Evolutionary conservation across 1,140 invertebrate species (phyloP).

Genomic region (Aphelenchoides fujianensis): DNA sequence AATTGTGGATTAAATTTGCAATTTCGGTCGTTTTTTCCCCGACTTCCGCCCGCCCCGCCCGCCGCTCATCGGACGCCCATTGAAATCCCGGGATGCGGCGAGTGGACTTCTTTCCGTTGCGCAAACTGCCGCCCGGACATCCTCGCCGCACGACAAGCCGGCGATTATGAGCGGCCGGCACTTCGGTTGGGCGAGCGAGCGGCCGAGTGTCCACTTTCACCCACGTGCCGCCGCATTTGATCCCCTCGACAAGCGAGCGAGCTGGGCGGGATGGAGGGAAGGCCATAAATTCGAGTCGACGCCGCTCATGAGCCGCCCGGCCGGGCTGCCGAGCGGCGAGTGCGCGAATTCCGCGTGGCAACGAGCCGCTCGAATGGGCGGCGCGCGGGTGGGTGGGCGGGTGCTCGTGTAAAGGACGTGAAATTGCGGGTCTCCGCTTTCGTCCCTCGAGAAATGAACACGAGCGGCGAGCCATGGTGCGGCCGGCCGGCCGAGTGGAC

Average conservation of each 20-base stretch:
- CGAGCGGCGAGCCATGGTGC: too few species aligned
- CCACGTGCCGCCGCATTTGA: too few species aligned
- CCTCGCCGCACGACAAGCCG: background rate
- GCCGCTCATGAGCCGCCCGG: too few species aligned
- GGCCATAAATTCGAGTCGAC: too few species aligned
- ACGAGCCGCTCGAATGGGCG: too few species aligned
- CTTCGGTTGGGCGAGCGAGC: background rate
- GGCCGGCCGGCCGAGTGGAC: background rate
- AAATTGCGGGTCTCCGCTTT: background rate
- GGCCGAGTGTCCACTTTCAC: too few species aligned
- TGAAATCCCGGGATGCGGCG: background rate
- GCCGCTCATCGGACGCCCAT: background rate
- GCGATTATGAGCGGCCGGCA: background rate
- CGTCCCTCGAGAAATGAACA: background rate
- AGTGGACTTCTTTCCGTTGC: too few species aligned
- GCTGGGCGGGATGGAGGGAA: too few species aligned
- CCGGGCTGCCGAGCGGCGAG: too few species aligned
- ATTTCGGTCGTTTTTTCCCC: background rate
- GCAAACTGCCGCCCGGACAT: background rate
- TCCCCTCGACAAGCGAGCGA: too few species aligned
- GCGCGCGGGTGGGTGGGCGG: too few species aligned
- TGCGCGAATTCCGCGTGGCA: too few species aligned
- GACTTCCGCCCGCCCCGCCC: background rate
- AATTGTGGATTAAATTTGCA: constrained; percentile 6
- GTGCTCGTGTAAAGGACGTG: background rate